These are phyloP conservation scores for Delia radicum DNA, from an alignment of 1,140 invertebrate species.

Conservation along the genomic window DNA sequence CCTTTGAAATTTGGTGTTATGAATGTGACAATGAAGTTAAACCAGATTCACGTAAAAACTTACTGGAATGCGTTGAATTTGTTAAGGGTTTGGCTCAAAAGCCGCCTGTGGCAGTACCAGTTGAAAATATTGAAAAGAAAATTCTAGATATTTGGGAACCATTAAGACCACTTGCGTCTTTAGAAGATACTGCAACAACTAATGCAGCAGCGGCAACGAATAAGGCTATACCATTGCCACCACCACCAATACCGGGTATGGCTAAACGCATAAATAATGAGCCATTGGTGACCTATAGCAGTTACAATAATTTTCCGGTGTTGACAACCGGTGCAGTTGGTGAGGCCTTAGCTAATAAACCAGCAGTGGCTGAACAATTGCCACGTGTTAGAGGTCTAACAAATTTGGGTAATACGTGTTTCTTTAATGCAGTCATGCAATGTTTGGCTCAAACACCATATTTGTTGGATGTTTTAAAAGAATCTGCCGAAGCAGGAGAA, in stretches of 20 bases:
- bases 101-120: conserved; percentile 27
- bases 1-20: conserved; percentile 77
- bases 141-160: conserved; percentile 34
- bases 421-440: conserved; percentile 95
- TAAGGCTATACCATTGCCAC: conserved; percentile 34
- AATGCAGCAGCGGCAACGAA: background rate
- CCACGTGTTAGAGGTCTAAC: conserved; percentile 67
- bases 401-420: conserved; percentile 95
- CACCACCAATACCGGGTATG: conserved; percentile 39
- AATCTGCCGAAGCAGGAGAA: conserved; percentile 68
- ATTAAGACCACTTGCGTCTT: conserved; percentile 34
- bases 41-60: conserved; percentile 62
- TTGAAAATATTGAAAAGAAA: conserved; percentile 43
- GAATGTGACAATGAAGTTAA: conserved; percentile 65
- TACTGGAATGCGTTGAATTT: conserved; percentile 66
- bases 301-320: background rate
- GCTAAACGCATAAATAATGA: conserved; percentile 37
- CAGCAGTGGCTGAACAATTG: conserved; percentile 39
- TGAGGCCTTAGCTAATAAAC: background rate
- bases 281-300: background rate
- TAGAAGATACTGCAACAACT: background rate
- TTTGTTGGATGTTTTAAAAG: conserved; percentile 70
- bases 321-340: background rate
- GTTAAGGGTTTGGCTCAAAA: conserved; percentile 61
- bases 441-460: conserved; percentile 84